Percentiles rank a stretch among this genome's conserved stretches.
Evolutionary conservation across 92 coral and sea anemone species (phyloP).

Genomic region (Blastomussa wellsi): DNA sequence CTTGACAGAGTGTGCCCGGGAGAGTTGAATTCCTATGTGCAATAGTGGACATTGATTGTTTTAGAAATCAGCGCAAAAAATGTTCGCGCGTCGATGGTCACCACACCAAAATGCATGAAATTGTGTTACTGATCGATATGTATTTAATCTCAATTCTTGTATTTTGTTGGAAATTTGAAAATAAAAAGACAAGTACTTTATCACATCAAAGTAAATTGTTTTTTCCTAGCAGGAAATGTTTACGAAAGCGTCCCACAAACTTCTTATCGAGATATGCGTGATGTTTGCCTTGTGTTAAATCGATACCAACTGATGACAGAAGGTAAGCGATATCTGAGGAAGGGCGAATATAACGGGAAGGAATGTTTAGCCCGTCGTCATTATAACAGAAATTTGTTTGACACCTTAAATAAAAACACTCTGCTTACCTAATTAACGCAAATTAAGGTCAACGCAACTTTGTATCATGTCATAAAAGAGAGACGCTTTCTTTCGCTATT

Average conservation of each 20-base stretch:
- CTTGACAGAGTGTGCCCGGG: not conserved
- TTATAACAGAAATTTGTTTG: not conserved
- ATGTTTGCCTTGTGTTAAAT: conserved; percentile 24
- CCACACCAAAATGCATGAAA: not conserved
- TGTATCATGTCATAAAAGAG: not conserved
- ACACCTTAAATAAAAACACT: not conserved
- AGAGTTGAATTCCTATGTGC: too few species aligned
- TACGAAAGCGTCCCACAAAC: not conserved
- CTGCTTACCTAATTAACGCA: not conserved
- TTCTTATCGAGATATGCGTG: conserved; percentile 7
- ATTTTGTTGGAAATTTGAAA: not conserved
- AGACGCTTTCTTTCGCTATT: not conserved
- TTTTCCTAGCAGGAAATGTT: conserved; percentile 13
- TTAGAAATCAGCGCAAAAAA: not conserved
- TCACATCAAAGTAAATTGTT: not conserved
- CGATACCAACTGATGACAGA: conserved; percentile 21
- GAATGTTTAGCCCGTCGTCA: not conserved
- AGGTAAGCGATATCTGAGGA: not conserved
- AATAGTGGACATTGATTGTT: conserved; percentile 9
- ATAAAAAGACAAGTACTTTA: not conserved
- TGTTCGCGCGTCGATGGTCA: not conserved
- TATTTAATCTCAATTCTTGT: not conserved
- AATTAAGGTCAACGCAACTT: not conserved
- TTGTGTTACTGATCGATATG: not conserved
- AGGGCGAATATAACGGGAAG: not conserved